Conservation (phyloP, 2,113 vertebrate species). For the Anguilla rostrata region DNA sequence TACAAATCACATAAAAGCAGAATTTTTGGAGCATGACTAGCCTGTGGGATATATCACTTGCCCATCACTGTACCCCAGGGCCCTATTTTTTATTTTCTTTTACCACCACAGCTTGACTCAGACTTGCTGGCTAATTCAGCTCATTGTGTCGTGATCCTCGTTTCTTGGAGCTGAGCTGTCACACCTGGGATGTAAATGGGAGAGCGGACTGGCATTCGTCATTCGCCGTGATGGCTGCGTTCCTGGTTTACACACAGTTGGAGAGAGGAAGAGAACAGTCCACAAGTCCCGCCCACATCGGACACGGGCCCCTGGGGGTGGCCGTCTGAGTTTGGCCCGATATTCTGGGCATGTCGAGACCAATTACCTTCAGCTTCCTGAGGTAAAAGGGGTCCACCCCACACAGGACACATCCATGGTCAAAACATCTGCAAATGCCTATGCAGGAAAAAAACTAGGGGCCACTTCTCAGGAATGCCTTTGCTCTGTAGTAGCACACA, state of each 20-base stretch:
- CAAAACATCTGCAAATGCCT: neutral
- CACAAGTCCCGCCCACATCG: neutral
- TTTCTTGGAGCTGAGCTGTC: neutral
- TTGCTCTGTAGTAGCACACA: neutral
- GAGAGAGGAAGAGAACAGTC: neutral
- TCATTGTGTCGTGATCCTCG: neutral
- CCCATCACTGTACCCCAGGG: neutral
- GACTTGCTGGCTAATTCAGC: neutral
- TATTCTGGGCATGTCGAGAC: neutral
- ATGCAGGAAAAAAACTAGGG: neutral
- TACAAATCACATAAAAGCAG: neutral
- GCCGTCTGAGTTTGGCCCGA: neutral
- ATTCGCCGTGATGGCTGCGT: neutral
- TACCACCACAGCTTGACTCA: neutral
- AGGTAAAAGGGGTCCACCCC: neutral
- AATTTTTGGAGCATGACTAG: neutral
- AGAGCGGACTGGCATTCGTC: neutral
- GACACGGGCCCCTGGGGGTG: neutral
- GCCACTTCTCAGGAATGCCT: neutral
- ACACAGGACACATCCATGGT: neutral
- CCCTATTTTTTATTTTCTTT: neutral
- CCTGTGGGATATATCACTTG: neutral
- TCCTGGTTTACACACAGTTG: neutral
- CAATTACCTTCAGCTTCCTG: neutral
- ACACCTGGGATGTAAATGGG: neutral